Evolutionary conservation across 1,140 invertebrate genomes (phyloP).

Genomic region (Aethina tumida): DNA sequence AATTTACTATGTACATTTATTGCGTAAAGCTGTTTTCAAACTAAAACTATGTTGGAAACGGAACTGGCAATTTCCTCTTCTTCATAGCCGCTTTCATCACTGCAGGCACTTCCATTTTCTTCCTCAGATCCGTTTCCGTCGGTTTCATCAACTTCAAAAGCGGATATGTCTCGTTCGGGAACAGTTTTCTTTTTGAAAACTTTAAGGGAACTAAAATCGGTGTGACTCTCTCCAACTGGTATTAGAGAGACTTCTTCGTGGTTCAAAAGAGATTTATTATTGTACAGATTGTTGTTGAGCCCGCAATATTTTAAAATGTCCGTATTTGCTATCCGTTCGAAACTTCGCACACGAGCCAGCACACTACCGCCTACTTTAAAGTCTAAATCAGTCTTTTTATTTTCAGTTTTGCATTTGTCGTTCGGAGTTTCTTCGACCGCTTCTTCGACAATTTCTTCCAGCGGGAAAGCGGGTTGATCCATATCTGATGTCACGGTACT

Average conservation of each 20-base stretch:
- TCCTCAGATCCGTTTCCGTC: constrained; percentile 34
- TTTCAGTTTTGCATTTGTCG: constrained; percentile 13
- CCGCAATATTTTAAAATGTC: constrained; percentile 22
- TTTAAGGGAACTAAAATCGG: constrained; percentile 35
- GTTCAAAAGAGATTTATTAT: constrained; percentile 22
- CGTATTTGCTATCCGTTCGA: constrained; percentile 20
- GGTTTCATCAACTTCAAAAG: too few relatives aligned
- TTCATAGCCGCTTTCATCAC: constrained; percentile 46
- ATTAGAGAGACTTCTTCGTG: constrained; percentile 33
- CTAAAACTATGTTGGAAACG: constrained; percentile 24
- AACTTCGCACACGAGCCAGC: constrained; percentile 23
- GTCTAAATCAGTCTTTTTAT: constrained; percentile 34
- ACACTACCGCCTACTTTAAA: constrained; percentile 33
- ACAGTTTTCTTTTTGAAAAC: constrained; percentile 30
- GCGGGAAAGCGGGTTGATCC: constrained; percentile 23
- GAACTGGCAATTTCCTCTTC: constrained; percentile 36
- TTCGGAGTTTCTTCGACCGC: constrained; percentile 10
- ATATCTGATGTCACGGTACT: constrained; percentile 50
- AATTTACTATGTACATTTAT: too few relatives aligned
- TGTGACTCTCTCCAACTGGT: constrained; percentile 31
- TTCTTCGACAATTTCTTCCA: constrained; percentile 25
- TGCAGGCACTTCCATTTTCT: constrained; percentile 45
- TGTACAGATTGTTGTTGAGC: constrained; percentile 15
- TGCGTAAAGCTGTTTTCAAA: too few relatives aligned
- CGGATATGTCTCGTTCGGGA: constrained; percentile 8